Evolutionary conservation across 2,113 vertebrate species (phyloP).

Genomic region (Melanerpes aurifrons): DNA sequence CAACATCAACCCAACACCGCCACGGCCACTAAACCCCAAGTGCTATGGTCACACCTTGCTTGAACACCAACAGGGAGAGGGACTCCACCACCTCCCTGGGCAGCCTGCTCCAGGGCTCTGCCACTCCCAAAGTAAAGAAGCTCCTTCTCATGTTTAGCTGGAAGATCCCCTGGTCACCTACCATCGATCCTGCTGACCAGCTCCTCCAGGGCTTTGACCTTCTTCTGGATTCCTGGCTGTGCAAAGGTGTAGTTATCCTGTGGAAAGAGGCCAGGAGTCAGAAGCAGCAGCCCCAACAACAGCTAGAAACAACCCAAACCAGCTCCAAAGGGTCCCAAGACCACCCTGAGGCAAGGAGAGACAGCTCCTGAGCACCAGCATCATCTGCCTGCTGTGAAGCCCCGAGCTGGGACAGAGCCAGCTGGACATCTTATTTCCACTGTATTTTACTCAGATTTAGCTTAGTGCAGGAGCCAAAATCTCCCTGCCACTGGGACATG

Average conservation of each 20-base stretch:
- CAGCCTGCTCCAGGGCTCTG: too few relatives aligned
- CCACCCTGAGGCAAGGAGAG: background rate
- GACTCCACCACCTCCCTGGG: too few relatives aligned
- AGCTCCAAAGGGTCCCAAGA: background rate
- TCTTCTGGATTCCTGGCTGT: conserved; percentile 98
- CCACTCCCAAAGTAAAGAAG: too few relatives aligned
- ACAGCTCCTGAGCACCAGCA: background rate
- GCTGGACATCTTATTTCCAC: background rate
- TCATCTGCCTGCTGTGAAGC: background rate
- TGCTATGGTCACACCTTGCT: too few relatives aligned
- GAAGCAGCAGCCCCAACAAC: background rate
- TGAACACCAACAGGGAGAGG: background rate
- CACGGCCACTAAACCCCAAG: too few relatives aligned
- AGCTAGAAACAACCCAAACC: background rate
- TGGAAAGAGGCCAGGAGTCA: background rate
- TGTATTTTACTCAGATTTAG: background rate
- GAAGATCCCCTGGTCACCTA: conserved; percentile 66
- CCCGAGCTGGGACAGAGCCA: background rate
- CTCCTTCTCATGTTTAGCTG: too few relatives aligned
- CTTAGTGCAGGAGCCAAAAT: background rate
- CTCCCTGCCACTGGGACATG: background rate
- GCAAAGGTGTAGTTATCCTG: conserved; percentile 99
- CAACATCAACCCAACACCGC: too few relatives aligned
- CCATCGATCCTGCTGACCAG: conserved; percentile 96
- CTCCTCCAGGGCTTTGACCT: conserved; percentile 96